Evolutionary conservation across 1,140 invertebrate species (phyloP).

Genomic region (Pogonomyrmex californicus): DNA sequence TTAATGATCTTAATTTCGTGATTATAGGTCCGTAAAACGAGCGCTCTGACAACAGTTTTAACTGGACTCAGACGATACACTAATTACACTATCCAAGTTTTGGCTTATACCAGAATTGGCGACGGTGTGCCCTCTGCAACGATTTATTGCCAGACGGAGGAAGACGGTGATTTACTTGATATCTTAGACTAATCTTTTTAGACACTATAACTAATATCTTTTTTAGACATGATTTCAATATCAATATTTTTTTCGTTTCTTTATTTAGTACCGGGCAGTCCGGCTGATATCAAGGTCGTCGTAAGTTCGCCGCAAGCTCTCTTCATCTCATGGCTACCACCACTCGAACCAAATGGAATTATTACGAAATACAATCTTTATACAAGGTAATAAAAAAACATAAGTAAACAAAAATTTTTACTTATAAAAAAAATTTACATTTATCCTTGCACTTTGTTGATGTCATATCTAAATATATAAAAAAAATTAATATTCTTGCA

Average conservation of each 20-base stretch:
- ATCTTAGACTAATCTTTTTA: background rate
- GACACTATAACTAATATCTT: background rate
- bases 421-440: background rate
- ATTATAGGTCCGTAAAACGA: conserved; percentile 89
- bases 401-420: background rate
- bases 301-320: conserved; percentile 92
- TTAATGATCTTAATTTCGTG: conserved; percentile 9
- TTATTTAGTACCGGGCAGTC: conserved; percentile 91
- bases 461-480: too few species aligned
- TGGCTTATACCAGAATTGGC: conserved; percentile 94
- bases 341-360: conserved; percentile 92
- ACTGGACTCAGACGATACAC: conserved; percentile 92
- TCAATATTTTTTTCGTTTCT: background rate
- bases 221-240: conserved; percentile 4
- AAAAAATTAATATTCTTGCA: background rate
- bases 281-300: conserved; percentile 93
- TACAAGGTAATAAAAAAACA: conserved; percentile 86
- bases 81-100: conserved; percentile 95
- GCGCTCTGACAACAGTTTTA: conserved; percentile 90
- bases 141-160: conserved; percentile 93
- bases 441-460: background rate
- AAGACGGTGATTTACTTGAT: conserved; percentile 89
- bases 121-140: conserved; percentile 91
- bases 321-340: conserved; percentile 93
- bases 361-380: conserved; percentile 94